Percentiles rank a stretch among this genome's conserved stretches.
Conservation (phyloP, 2,113 vertebrate genomes). For the Spheniscus mendiculus region DNA sequence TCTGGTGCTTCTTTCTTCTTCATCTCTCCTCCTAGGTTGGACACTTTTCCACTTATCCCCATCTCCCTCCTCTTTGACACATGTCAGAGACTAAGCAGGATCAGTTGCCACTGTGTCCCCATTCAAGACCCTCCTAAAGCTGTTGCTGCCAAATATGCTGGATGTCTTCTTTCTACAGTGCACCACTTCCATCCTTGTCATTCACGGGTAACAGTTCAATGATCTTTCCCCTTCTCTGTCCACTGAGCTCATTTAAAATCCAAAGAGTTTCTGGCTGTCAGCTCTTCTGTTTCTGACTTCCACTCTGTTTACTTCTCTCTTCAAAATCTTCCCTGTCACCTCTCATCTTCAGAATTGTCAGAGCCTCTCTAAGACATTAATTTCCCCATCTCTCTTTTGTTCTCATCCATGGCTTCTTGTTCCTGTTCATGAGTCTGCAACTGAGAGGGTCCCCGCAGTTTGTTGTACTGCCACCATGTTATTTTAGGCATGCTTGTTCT, state of each 20-base stretch:
- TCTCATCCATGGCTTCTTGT: not conserved
- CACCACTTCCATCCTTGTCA: constrained; percentile 62
- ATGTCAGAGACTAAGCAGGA: constrained; percentile 21
- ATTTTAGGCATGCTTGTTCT: not conserved
- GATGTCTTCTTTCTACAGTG: constrained; percentile 11
- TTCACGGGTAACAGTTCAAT: constrained; percentile 72
- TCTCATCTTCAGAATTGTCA: constrained; percentile 59
- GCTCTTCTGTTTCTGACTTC: constrained; percentile 61
- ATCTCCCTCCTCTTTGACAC: constrained; percentile 14
- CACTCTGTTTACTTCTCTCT: constrained; percentile 44
- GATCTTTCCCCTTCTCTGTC: constrained; percentile 73
- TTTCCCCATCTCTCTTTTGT: not conserved
- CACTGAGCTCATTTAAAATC: constrained; percentile 73
- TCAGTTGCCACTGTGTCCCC: not conserved
- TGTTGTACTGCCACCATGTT: not conserved
- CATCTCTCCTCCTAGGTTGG: not conserved
- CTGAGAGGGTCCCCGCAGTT: not conserved
- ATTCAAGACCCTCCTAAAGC: constrained; percentile 4
- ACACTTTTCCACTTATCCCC: not conserved
- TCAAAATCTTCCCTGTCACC: constrained; percentile 58
- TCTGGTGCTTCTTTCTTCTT: not conserved
- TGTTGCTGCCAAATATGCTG: constrained; percentile 35
- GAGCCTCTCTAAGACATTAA: not conserved
- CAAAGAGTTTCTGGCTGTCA: constrained; percentile 71
- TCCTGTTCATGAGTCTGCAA: not conserved